Base-by-base conservation (phyloP, 2,797 vertebrate genomes). In the Acanthis flammea region DNA sequence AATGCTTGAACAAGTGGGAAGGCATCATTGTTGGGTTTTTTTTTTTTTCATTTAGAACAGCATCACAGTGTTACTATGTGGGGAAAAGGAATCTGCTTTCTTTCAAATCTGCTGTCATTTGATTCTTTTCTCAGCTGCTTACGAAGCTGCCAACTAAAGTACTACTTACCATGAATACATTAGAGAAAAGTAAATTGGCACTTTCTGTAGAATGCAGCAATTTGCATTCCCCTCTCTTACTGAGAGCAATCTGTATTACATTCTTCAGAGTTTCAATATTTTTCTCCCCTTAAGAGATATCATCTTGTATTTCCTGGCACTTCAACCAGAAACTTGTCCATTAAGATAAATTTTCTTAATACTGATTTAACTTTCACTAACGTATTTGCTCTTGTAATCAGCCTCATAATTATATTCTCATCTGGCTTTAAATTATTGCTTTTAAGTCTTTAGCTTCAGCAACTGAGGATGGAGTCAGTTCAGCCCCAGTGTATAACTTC, bases 241-340 rank as follows among this genome's bases (percentile, higher is more conserved):
- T 60, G 71, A 89, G 71, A 89, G 67, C 77, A 88, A 54, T 94
- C 47, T 94, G 47, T 86, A 41, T 51, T 78, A 41, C 12, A 22
- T 72, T 91, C 66, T 79, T 94, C 41, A 60, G 78, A 41, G 22
- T 89, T 89, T 62, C 51, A 66, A 4, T 91, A 62, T 70, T 92
- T 92, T 75, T 60, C 54, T 71, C 19, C 18, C 45, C 33, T 23
- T 31, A 33, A 78, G 74, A 93, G 62, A 63, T 37, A 58, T 73
- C 44, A 51, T 89, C 45, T 73, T 74, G n/a, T 79, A 25, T 88
- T 94, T 96, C 58, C 77, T 92, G 84, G 63, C 54, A 89, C 74
- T 93, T 90, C 74, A 73, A 31, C 74, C 37, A 89, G 80, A 93
- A 93, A 78, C 84, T 86, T 84, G 71, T 93, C 90, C 86, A 76